Conservation (phyloP, 2,113 vertebrate genomes). For the Zingel zingel region DNA sequence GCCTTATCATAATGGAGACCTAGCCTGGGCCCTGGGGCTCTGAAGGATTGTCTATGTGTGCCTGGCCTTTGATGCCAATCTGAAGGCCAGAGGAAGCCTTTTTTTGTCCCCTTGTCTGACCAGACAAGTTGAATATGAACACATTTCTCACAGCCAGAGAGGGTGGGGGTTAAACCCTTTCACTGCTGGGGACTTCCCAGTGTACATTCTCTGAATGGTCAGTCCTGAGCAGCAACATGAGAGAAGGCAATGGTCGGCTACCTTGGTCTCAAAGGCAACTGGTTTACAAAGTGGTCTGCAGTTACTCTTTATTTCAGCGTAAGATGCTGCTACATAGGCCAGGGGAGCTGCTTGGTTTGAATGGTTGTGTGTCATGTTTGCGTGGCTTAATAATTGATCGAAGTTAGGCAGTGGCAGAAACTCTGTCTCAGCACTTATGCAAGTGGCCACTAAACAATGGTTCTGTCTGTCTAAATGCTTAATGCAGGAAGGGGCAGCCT, state of each 20-base stretch:
- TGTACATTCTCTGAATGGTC: conserved; percentile 27
- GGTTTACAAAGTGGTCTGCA: background rate
- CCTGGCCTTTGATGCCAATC: conserved; percentile 67
- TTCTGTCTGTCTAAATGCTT: conserved; percentile 12
- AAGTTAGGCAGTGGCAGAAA: background rate
- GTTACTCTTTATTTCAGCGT: background rate
- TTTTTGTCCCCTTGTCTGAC: conserved; percentile 26
- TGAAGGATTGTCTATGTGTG: conserved; percentile 41
- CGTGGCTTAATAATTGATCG: conserved; percentile 63
- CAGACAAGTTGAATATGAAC: conserved; percentile 31
- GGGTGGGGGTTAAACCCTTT: conserved; percentile 29
- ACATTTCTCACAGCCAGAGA: conserved; percentile 29
- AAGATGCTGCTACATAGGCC: background rate
- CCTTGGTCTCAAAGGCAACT: background rate
- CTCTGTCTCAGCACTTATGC: conserved; percentile 49
- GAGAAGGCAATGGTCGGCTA: background rate
- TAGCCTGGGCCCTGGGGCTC: conserved; percentile 27
- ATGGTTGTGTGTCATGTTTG: conserved; percentile 44
- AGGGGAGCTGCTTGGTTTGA: background rate
- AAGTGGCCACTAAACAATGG: conserved; percentile 44
- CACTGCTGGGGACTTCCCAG: conserved; percentile 39
- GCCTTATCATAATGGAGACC: conserved; percentile 45
- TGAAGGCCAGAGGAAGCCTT: conserved; percentile 33
- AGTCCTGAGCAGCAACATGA: conserved; percentile 14
- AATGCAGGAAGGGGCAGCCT: background rate